Evolutionary conservation across 2,113 vertebrate species (phyloP), one percentile per base, ranked within the genome.

Genomic region (Asarcornis scutulata): DNA sequence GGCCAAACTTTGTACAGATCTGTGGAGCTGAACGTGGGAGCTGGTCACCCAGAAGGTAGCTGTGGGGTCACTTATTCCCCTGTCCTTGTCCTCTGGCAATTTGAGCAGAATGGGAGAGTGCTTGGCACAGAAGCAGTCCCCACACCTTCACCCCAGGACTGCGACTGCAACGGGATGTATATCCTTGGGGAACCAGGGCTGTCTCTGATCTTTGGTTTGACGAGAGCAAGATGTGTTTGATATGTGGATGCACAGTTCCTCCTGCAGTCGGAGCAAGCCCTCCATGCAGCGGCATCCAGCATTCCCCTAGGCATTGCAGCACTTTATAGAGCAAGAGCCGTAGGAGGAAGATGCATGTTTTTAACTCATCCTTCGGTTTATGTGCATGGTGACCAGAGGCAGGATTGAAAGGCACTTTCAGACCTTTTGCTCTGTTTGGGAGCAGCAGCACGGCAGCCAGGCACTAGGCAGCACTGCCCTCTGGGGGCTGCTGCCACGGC

Each of bases 201-300:
- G 48, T 16, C 83, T 90, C 52, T 2, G 1, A 5, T 52, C 59
- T 63, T 36, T 2, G 1, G 3, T 23, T 86, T 40, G 44, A n/a
- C 0, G 18, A n/a, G 8, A 92, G 17, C 1, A 2, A 78, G 56
- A 34, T 12, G 64, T 7, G 64, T 68, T 79, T 22, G 50, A n/a
- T 3, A 25, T 16, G 14, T 0, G 17, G 59, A 38, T 21, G 50
- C 58, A 21, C 0, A 0, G 60, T 10, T 20, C 23, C 22, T 13
- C 5, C 11, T 21, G 44, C 22, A 68, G 32, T 6, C n/a, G 34
- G 40, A 36, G 38, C 10, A 40, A 36, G 34, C 42, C 34, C 64
- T 62, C 81, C 53, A 32, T 0, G 8, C 55, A 56, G 38, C 1
- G 13, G 21, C 32, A 60, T 4, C 31, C 78, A 44, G 36, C 75